phyloP scores from a whole-genome alignment of 2,888 invertebrate species.

The Orthosia incerta region DNA sequence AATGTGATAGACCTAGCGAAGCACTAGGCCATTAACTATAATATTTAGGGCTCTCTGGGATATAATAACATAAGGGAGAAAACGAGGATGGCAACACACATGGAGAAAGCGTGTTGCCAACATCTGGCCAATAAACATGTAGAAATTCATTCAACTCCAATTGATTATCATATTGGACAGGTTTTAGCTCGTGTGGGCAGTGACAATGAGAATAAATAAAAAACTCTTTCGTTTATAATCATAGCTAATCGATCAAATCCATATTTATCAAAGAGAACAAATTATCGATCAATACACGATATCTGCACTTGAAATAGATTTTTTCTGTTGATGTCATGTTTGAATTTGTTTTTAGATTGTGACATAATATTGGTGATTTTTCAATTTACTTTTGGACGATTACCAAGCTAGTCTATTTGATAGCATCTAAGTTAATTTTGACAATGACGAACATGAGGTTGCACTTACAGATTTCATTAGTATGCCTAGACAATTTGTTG shows the following conservation, averaged over 20 bases:
- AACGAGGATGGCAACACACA: constrained; percentile 32
- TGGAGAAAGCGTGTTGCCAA: constrained; percentile 75
- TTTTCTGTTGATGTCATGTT: constrained; percentile 38
- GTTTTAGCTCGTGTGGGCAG: constrained; percentile 75
- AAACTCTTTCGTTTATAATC: constrained; percentile 56
- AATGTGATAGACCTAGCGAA: constrained; percentile 27
- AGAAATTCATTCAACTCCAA: constrained; percentile 69
- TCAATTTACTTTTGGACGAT: neutral
- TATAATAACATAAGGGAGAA: constrained; percentile 34
- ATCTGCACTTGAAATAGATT: constrained; percentile 46
- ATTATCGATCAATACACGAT: constrained; percentile 51
- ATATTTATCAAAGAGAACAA: constrained; percentile 64
- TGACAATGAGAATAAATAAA: constrained; percentile 56
- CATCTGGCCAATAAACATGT: constrained; percentile 70
- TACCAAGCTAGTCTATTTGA: too few relatives aligned
- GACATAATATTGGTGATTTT: constrained; percentile 23
- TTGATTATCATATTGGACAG: constrained; percentile 76
- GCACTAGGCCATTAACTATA: constrained; percentile 22
- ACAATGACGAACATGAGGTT: constrained; percentile 2
- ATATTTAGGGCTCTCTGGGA: constrained; percentile 38
- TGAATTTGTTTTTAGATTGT: constrained; percentile 27
- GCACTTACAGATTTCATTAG: neutral
- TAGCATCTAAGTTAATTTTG: neutral
- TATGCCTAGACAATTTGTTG: neutral
- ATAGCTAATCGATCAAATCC: constrained; percentile 60